Evolutionary conservation across 1,140 invertebrate species (phyloP), one percentile per base, ranked within the genome.

Genomic region (fruit fly (Drosophila melanogaster)): DNA sequence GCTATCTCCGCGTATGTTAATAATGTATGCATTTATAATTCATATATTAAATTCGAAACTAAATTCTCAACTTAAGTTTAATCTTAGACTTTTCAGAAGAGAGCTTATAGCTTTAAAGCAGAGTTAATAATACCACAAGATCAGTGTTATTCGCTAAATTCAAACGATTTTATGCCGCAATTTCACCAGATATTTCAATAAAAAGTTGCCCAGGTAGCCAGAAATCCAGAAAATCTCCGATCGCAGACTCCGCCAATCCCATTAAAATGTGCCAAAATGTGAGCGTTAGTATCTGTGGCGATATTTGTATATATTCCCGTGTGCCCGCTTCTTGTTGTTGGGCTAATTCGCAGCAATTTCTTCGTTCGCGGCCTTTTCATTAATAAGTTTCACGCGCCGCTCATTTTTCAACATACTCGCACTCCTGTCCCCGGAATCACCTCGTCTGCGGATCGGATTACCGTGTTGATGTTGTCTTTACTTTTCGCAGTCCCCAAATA

Each of bases 361-460:
- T 76, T 86, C 35, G 38, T 84, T 73, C 33, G 85, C 77, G 85
- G 77, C 77, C 85, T 89, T 89, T 84, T 84, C 77, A 90, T 89
- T 90, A 89, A 90, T 89, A 90, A 89, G 80, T 89, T 89, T 89
- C 84, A 89, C 84, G 84, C 84, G 84, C 67, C 79, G 85, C 80
- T 89, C 85, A 89, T 80, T 90, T 89, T 90, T 89, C 84, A 84
- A 70, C 71, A 62, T 62, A 41, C 54, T 41, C 59, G 37, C 59
- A 15, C 41, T 53, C 60, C 81, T 44, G 26, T 22, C 30, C 44
- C 46, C 50, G 26, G 26, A 41, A 49, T n/a, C 22, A 26, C 17
- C 56, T 60, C 50, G 73, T 65, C 73, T 69, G 47, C 57, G 79
- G 75, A 77, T 87, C 83, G 72, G 84, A 87, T 87, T 87, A 87